Evolutionary conservation across 1,140 invertebrate genomes (phyloP).

Genomic region (Tyrophagus putrescentiae): DNA sequence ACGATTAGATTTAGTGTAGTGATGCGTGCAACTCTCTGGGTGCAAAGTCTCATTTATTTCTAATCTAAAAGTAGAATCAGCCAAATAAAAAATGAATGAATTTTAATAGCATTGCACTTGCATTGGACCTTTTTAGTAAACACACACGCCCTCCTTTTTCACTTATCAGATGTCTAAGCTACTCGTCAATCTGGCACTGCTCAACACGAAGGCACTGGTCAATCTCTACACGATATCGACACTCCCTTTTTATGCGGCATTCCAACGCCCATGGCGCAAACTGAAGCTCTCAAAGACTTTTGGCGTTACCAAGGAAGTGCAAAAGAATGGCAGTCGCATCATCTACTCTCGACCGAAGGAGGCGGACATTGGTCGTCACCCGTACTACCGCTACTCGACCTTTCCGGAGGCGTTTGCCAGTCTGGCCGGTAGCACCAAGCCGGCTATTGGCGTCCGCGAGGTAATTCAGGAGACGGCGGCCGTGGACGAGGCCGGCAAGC

Average conservation of each 20-base stretch:
- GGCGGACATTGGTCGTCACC: too few species aligned
- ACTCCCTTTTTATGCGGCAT: conserved; percentile 67
- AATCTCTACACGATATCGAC: conserved; percentile 35
- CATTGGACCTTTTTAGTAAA: too few species aligned
- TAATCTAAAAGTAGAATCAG: too few species aligned
- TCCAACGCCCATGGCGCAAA: conserved; percentile 63
- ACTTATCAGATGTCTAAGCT: conserved; percentile 17
- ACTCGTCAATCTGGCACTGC: not conserved
- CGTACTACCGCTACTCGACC: not conserved
- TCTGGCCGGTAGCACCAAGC: conserved; percentile 29
- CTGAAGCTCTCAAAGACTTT: conserved; percentile 31
- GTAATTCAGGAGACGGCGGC: not conserved
- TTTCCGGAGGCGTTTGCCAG: not conserved
- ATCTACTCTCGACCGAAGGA: not conserved
- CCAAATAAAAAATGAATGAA: too few species aligned
- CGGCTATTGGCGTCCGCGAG: not conserved
- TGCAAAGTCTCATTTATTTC: too few species aligned
- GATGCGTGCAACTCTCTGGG: too few species aligned
- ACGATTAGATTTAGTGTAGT: too few species aligned
- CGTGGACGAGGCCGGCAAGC: not conserved
- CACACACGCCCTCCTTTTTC: too few species aligned
- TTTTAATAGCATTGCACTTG: too few species aligned
- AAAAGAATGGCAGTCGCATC: not conserved
- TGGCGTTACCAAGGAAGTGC: not conserved
- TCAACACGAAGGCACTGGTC: not conserved